Conservation (phyloP, 1,140 invertebrate species). For the Lucilia sericata region DNA sequence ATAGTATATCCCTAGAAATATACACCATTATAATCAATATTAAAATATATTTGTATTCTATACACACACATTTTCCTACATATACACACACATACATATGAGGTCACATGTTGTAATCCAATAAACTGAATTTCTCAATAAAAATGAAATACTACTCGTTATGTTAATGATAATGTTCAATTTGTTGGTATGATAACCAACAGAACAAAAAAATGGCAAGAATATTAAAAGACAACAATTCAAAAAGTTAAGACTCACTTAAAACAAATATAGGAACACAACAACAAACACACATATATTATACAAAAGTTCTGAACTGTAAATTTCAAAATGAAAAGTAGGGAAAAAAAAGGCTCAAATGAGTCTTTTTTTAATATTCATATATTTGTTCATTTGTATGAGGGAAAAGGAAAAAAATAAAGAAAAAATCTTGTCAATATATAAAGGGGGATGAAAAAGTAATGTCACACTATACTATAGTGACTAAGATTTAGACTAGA, state of each 20-base stretch:
- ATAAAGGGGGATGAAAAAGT: too few species aligned
- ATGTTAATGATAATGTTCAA: slow-evolving; percentile 3
- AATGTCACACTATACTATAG: too few species aligned
- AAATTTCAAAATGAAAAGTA: not conserved
- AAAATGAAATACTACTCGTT: not conserved
- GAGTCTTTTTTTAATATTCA: not conserved
- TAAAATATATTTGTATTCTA: too few species aligned
- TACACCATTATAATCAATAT: too few species aligned
- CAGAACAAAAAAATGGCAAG: not conserved
- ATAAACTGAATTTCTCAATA: slow-evolving; percentile 24
- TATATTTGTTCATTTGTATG: not conserved
- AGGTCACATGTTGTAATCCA: slow-evolving; percentile 23
- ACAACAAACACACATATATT: not conserved
- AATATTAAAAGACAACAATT: not conserved
- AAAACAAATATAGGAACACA: not conserved
- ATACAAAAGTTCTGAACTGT: not conserved
- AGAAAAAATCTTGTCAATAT: too few species aligned
- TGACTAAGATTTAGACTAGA: too few species aligned
- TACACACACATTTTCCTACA: too few species aligned
- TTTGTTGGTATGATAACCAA: not conserved
- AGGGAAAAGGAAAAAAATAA: too few species aligned
- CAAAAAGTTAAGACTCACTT: too few species aligned
- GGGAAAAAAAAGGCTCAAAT: not conserved
- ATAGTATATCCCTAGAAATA: too few species aligned
- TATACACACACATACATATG: not conserved